phyloP scores from a whole-genome alignment of 2,888 invertebrate genomes.

The Lasioglossum calceatum region DNA sequence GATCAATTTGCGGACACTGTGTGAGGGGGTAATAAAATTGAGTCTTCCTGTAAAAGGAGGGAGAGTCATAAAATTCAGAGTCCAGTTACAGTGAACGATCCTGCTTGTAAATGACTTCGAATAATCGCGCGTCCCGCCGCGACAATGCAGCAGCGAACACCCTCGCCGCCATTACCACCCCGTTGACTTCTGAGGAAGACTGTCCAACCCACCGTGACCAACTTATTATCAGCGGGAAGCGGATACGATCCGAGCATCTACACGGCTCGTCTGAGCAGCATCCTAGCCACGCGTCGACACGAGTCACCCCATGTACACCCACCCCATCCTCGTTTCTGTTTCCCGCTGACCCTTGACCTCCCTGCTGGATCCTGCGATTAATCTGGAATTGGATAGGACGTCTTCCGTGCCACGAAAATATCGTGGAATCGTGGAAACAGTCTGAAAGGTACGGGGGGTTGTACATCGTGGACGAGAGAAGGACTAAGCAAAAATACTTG shows the following conservation, averaged over 20 bases:
- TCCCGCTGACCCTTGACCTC: slow-evolving; percentile 67
- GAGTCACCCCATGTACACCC: slow-evolving; percentile 35
- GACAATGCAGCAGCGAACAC: background rate
- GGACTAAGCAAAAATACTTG: background rate
- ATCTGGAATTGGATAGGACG: slow-evolving; percentile 80
- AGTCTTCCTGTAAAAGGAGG: background rate
- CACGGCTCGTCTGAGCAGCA: slow-evolving; percentile 16
- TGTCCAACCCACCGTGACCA: slow-evolving; percentile 15
- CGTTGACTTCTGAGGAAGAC: background rate
- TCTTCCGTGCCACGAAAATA: slow-evolving; percentile 41
- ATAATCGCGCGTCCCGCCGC: background rate
- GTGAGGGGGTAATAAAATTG: background rate
- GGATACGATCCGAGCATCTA: slow-evolving; percentile 8
- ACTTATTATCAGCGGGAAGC: slow-evolving; percentile 30
- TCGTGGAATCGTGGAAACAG: slow-evolving; percentile 6
- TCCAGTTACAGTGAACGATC: background rate
- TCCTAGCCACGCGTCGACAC: slow-evolving; percentile 42
- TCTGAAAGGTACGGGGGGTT: background rate
- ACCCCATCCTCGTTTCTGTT: slow-evolving; percentile 11
- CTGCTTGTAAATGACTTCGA: background rate
- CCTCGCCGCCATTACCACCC: background rate
- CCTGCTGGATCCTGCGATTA: slow-evolving; percentile 76
- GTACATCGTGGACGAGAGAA: background rate
- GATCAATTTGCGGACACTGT: no score
- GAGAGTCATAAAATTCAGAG: background rate